Evolutionary conservation across 2,888 invertebrate genomes (phyloP).

Genomic region (Bugula neritina): DNA sequence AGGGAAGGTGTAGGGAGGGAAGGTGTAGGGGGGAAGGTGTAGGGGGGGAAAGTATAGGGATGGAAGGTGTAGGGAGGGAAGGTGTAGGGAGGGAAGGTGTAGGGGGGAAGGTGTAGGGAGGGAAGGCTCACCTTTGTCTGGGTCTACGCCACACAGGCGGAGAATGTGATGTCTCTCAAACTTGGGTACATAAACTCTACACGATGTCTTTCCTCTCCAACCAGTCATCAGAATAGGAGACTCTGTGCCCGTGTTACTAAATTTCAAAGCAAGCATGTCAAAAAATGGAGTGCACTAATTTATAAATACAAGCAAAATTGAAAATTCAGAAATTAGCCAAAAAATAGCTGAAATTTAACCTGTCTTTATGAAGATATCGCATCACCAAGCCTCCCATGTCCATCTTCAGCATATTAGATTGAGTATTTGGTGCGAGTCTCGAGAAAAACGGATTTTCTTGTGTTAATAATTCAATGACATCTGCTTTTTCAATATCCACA

Average conservation of each 20-base stretch:
- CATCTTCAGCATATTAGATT: neutral
- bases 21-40: neutral
- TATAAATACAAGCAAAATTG: too few species aligned
- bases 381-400: neutral
- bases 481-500: slow-evolving; percentile 66
- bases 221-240: slow-evolving; percentile 57
- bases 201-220: slow-evolving; percentile 81
- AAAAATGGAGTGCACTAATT: too few species aligned
- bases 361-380: neutral
- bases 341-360: too few species aligned
- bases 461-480: slow-evolving; percentile 70
- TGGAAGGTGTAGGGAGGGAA: too few species aligned
- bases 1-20: neutral
- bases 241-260: slow-evolving; percentile 32
- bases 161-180: slow-evolving; percentile 81
- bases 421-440: neutral
- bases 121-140: slow-evolving; percentile 31
- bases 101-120: neutral
- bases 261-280: too few species aligned
- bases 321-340: too few species aligned
- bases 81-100: neutral
- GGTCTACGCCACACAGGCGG: slow-evolving; percentile 74
- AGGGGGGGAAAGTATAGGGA: too few species aligned
- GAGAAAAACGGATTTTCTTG: slow-evolving; percentile 71
- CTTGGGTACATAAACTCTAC: slow-evolving; percentile 79